phyloP scores from a whole-genome alignment of 2,797 vertebrate species.

The Epinephelus awoara region DNA sequence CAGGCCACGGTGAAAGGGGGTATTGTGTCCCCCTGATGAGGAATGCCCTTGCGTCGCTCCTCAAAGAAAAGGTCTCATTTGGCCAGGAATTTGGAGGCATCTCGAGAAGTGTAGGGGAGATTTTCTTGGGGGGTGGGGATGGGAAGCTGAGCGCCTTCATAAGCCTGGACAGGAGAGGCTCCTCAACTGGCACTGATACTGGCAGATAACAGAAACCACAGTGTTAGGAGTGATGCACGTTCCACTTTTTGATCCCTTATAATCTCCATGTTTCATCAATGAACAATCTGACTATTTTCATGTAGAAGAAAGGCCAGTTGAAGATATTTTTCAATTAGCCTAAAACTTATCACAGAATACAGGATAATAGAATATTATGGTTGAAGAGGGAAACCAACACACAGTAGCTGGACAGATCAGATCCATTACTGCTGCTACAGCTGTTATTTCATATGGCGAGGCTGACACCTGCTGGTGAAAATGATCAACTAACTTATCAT shows the following conservation, averaged over 20 bases:
- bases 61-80: conserved; percentile 96
- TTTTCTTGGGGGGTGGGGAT: conserved; percentile 71
- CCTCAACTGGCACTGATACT: neutral
- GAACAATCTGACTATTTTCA: neutral
- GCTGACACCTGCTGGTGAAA: conserved; percentile 87
- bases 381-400: neutral
- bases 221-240: neutral
- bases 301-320: neutral
- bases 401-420: neutral
- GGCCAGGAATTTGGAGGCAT: conserved; percentile 96
- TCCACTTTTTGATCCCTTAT: conserved; percentile 1
- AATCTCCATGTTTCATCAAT: neutral
- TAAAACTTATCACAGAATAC: neutral
- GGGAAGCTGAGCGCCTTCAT: conserved; percentile 48
- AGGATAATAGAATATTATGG: neutral
- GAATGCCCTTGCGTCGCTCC: conserved; percentile 91
- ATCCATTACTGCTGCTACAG: neutral
- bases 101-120: conserved; percentile 89
- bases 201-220: neutral
- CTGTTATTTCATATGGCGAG: conserved; percentile 75
- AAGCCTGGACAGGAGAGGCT: conserved; percentile 36
- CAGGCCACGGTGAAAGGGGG: conserved; percentile 92
- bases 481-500: neutral
- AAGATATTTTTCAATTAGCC: neutral
- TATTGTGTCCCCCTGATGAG: conserved; percentile 92